These are phyloP conservation scores for Prunella himalayana DNA, from an alignment of 2,113 vertebrate genomes.

Conservation along the genomic window DNA sequence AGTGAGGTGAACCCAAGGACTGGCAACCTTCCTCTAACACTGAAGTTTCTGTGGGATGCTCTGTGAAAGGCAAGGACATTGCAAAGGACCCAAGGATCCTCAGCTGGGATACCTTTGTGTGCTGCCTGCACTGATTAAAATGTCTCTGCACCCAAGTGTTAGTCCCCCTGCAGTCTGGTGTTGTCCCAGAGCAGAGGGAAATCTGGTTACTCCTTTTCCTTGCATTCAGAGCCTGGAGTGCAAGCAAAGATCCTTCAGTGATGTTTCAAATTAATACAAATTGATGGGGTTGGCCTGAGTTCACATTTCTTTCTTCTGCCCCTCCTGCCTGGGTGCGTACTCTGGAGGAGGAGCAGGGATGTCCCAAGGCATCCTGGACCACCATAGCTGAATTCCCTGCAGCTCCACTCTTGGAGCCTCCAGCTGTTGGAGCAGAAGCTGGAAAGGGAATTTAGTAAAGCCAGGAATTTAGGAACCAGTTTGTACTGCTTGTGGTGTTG, in stretches of 20 bases:
- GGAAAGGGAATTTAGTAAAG: neutral
- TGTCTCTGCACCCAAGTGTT: fast-evolving
- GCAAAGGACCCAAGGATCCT: neutral
- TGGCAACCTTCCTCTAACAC: neutral
- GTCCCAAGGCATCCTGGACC: neutral
- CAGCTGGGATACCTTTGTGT: neutral
- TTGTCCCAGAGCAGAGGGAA: neutral
- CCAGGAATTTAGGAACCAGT: neutral
- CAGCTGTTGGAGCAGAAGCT: neutral
- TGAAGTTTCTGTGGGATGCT: neutral
- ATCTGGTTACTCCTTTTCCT: neutral
- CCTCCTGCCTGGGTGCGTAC: neutral
- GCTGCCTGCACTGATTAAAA: neutral
- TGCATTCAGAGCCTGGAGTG: neutral
- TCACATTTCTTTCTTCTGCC: neutral
- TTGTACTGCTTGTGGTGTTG: neutral
- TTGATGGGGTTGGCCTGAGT: neutral
- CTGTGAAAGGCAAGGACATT: neutral
- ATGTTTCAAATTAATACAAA: neutral
- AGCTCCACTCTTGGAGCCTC: neutral
- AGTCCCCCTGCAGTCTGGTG: fast-evolving
- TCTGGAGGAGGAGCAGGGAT: neutral
- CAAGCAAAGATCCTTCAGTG: neutral
- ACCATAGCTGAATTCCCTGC: neutral
- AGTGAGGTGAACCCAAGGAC: neutral